These are phyloP conservation scores for Alaudala cheleensis DNA, from an alignment of 2,113 vertebrate genomes.

Conservation along the genomic window DNA sequence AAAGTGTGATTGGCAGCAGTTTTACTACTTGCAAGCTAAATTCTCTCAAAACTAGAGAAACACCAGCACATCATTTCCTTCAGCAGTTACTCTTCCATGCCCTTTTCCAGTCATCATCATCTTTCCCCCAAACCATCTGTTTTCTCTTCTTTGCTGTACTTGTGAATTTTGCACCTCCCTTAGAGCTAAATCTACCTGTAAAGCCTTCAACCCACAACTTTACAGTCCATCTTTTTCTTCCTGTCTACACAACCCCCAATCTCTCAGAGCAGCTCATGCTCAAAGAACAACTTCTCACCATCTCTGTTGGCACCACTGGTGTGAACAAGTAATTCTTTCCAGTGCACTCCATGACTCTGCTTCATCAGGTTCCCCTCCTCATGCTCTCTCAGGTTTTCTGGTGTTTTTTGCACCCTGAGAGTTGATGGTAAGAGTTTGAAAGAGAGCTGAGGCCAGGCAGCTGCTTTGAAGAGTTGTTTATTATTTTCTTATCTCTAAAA, in stretches of 20 bases:
- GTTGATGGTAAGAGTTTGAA: too few species aligned
- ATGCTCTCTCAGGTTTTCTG: too few species aligned
- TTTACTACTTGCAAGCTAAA: not conserved
- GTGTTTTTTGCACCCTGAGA: too few species aligned
- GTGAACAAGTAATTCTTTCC: not conserved
- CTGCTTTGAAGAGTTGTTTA: too few species aligned
- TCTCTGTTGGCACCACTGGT: accelerated
- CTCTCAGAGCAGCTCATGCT: not conserved
- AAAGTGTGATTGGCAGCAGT: not conserved
- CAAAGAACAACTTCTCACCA: not conserved
- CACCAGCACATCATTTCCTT: not conserved
- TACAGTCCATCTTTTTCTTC: not conserved
- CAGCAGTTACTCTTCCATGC: not conserved
- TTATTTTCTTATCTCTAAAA: too few species aligned
- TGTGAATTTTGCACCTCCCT: not conserved
- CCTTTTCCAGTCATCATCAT: not conserved
- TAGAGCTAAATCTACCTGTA: not conserved
- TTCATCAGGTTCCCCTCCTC: not conserved
- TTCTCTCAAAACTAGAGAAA: not conserved
- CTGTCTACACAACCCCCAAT: accelerated
- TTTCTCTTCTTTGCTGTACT: not conserved
- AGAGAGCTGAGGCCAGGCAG: too few species aligned
- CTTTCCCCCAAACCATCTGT: not conserved
- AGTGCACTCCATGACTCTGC: accelerated
- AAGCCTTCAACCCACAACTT: not conserved